Evolutionary conservation across 2,113 vertebrate species (phyloP).

Genomic region (Erythrolamprus reginae): DNA sequence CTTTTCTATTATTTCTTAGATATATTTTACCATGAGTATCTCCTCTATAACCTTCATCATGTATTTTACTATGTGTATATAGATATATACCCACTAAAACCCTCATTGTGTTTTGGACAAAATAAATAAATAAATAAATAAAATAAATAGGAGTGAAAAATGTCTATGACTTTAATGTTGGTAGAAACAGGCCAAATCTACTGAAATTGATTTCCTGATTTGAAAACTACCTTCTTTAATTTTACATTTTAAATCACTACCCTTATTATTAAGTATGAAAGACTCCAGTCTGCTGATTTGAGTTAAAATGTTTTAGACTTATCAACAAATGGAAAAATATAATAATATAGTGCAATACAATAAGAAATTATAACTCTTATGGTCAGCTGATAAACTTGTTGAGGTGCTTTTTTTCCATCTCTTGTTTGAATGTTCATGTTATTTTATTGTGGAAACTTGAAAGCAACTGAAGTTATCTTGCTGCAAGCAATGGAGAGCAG

Average conservation of each 20-base stretch:
- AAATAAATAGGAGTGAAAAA: not conserved
- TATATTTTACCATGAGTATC: no score
- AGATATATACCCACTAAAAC: no score
- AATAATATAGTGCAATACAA: not conserved
- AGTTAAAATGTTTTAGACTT: not conserved
- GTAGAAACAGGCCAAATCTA: not conserved
- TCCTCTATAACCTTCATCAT: no score
- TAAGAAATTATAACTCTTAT: not conserved
- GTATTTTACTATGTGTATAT: no score
- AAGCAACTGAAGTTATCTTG: constrained; percentile 46
- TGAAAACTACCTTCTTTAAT: not conserved
- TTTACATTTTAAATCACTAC: not conserved
- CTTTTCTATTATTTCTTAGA: no score
- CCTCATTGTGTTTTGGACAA: no score
- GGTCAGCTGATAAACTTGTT: fast-evolving
- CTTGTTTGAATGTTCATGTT: not conserved
- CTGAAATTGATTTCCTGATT: not conserved
- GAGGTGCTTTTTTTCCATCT: fast-evolving
- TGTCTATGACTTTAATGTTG: not conserved
- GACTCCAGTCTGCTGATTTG: not conserved
- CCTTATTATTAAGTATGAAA: not conserved
- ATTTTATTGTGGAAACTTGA: constrained; percentile 34
- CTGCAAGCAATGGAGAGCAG: constrained; percentile 54
- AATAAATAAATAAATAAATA: no score
- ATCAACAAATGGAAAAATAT: not conserved